Base-by-base conservation (phyloP, 1,140 invertebrate species). In the Aleiodes sp. region DNA sequence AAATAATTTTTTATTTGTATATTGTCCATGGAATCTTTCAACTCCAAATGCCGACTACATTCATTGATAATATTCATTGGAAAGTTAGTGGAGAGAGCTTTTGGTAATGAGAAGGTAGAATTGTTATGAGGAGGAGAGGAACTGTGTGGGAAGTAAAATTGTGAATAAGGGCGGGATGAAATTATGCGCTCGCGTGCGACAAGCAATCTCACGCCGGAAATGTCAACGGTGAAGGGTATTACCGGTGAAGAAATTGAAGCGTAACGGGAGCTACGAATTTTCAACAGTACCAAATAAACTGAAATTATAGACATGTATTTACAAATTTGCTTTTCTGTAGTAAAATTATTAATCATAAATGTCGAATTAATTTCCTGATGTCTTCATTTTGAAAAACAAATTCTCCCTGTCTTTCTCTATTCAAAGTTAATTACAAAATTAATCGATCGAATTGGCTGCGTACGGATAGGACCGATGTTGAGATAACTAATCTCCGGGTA, bases 401-500 rank as follows among this genome's bases (percentile, higher is more conserved):
- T 59, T 28, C 8, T 4, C 10, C 10, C 2, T 6, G 28, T n/a
- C 10, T 28, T 31, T 59, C 3, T 31, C 12, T 31, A n/a, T 28
- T 7, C 28, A 59, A 31, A 59, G 56, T 59, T 59, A 59, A 59
- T 59, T 59, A 31, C 19, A 31, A 26, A 59, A 59, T 59, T 59
- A 59, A 59, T 59, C 26, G 56, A n/a, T 26, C 29, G 26, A 59
- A 59, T 59, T 59, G 56, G 56, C n/a, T 59, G 56, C 12, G 14
- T 59, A 59, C 56, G 56, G 21, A 64, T 64, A n/a, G 19, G 9
- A 41, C n/a, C 21, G 31, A 56, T 14, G 29, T 67, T 37, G 31
- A 19, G 65, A 33, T 31, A 57, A 67, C 56, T 67, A 67, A 67
- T 67, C 46, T 67, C 65, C 65, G 65, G 52, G 16, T 67, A 21